Base-by-base conservation (phyloP, 2,113 vertebrate species). In the Cromileptes altivelis region DNA sequence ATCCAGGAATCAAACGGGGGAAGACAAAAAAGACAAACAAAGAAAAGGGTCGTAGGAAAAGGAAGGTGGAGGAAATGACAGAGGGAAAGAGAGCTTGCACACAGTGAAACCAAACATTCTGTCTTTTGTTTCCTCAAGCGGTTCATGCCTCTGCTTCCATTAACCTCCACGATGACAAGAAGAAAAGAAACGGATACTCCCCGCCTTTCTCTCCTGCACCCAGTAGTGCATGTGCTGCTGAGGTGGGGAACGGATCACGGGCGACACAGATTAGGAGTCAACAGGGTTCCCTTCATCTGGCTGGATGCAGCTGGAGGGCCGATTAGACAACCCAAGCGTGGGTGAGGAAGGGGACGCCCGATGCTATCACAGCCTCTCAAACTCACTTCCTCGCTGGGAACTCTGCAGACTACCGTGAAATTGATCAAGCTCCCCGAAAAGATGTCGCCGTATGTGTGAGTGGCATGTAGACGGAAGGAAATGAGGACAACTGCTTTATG, bases 251-350 rank as follows among this genome's bases (percentile, higher is more conserved):
- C 40, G 87, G 85, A 92, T 91, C 83, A 89, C 65, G 77, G 84
- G 77, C 78, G 77, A 86, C 86, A 90, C 91, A 89, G 91, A 92
- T 94, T 91, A 90, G 89, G 86, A 90, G 87, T 92, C 91, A 88
- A 89, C 90, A 80, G 88, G 88, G 80, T 90, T 86, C 81, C 81
- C 88, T 90, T 86, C 88, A 86, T 92, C 82, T 86, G 90, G 88
- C 84, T 88, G 90, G 83, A 92, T 88, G 84, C 85, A 87, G 91
- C 90, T 86, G 70, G 80, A 88, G 87, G 91, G 88, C 81, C 71
- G 86, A 93, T 94, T 91, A 91, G 89, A 86, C 86, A 88, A 85
- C 33, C 75, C 81, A 13, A 85, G 88, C 80, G 67, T 87, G 78
- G 87, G 87, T 83, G 86, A 92, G 85, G 65, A 83, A 86, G 70